Evolutionary conservation across 1,140 invertebrate species (phyloP).

Genomic region (Dreissena rostriformis): DNA sequence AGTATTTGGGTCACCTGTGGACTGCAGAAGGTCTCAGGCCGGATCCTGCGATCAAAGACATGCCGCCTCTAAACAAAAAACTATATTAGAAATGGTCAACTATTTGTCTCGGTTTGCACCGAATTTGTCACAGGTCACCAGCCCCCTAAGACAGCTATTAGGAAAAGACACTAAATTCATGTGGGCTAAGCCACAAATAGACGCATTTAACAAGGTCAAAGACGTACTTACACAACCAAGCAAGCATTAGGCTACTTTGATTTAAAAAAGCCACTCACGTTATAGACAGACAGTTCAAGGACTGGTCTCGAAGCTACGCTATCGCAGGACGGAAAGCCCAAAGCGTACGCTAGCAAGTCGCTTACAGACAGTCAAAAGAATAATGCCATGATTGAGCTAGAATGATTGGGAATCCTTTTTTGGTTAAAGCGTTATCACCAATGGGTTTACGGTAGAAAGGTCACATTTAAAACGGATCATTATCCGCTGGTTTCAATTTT

Average conservation of each 20-base stretch:
- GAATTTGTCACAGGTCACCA: conserved; percentile 52
- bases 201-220: conserved; percentile 47
- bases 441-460: conserved; percentile 76
- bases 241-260: conserved; percentile 58
- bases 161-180: conserved; percentile 28
- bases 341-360: conserved; percentile 62
- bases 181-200: conserved; percentile 55
- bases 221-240: conserved; percentile 18
- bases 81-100: conserved; percentile 61
- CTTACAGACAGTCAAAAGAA: conserved; percentile 54
- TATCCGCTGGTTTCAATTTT: conserved; percentile 60
- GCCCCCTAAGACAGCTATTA: conserved; percentile 62
- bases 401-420: conserved; percentile 56
- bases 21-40: conserved; percentile 74
- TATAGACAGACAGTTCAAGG: no score
- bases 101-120: conserved; percentile 64
- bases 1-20: conserved; percentile 42
- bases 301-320: not conserved
- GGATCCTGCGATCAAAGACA: conserved; percentile 77
- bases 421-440: conserved; percentile 82
- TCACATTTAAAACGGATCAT: conserved; percentile 61
- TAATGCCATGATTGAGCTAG: conserved; percentile 66
- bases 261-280: no score
- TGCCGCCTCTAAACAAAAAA: conserved; percentile 77
- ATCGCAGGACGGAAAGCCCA: conserved; percentile 31